These are phyloP conservation scores for Lemur catta DNA, from an alignment of 2,797 vertebrate genomes.

Conservation along the genomic window DNA sequence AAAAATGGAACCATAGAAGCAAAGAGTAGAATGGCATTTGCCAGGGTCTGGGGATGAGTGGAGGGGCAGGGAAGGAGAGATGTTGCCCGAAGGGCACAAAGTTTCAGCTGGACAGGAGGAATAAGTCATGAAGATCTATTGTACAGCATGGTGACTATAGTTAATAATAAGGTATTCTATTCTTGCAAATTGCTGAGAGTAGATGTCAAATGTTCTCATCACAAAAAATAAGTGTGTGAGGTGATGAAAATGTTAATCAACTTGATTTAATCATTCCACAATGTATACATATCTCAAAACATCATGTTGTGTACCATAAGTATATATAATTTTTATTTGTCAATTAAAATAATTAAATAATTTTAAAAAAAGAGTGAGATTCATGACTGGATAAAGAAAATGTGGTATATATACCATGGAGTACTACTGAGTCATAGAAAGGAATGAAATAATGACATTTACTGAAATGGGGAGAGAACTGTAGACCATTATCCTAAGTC, in stretches of 20 bases:
- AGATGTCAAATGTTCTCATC: background rate
- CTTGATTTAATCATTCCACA: background rate
- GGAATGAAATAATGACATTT: background rate
- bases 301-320: background rate
- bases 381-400: background rate
- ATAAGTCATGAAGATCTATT: background rate
- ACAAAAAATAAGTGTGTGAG: background rate
- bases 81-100: background rate
- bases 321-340: background rate
- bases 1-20: background rate
- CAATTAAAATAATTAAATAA: background rate
- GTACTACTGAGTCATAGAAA: background rate
- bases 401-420: background rate
- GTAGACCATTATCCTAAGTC: background rate
- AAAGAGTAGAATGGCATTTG: background rate
- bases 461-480: background rate
- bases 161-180: background rate
- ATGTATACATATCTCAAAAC: background rate
- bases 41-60: background rate
- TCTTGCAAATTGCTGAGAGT: background rate
- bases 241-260: background rate
- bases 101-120: background rate
- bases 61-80: background rate
- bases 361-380: background rate
- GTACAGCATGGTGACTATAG: background rate